Evolutionary conservation across 2,113 vertebrate species (phyloP), one percentile per base, ranked within the genome.

Genomic region (Tautogolabrus adspersus): DNA sequence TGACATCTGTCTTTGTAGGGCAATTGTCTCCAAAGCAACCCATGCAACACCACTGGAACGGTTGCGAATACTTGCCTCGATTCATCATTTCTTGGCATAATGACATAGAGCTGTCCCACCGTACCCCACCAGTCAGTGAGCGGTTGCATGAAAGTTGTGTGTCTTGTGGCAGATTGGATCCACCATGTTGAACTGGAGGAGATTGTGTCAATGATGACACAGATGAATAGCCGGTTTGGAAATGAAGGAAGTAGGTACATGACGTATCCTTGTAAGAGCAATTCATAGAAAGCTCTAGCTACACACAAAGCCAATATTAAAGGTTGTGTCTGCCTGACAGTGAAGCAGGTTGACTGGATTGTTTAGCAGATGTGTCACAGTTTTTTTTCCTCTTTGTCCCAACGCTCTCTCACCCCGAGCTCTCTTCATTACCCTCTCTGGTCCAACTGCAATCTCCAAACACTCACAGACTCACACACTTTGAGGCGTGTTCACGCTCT

Each of bases 1-100:
- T 75, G 61, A 67, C 82, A 79, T 72, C 42, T 86, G 66, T 60
- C 56, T 81, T 78, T 79, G 44, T 56, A 60, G 30, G 72, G 44
- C 21, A n/a, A 3, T 61, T 73, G 56, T 75, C 54, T 77, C 54
- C 19, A 56, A 19, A 66, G 68, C 64, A 64, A 47, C 56, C 16
- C 51, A 68, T 21, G n/a, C 18, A 77, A 51, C 77, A 57, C 16
- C 40, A 52, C 9, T 23, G 23, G 34, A 82, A 40, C 63, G 51
- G 73, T 56, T 81, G 73, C 21, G 9, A 3, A 5, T 61, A 10
- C 18, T 38, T 6, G 6, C 9, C 34, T 37, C 52, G 18, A 18
- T 46, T 77, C 40, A 57, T 85, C 40, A 54, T 63, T 56, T 52
- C 66, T 71, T 51, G 19, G 5, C 70, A 11, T 46, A 21, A 34